Conservation (phyloP, 2,888 invertebrate species). For the Cataglyphis livida region DNA sequence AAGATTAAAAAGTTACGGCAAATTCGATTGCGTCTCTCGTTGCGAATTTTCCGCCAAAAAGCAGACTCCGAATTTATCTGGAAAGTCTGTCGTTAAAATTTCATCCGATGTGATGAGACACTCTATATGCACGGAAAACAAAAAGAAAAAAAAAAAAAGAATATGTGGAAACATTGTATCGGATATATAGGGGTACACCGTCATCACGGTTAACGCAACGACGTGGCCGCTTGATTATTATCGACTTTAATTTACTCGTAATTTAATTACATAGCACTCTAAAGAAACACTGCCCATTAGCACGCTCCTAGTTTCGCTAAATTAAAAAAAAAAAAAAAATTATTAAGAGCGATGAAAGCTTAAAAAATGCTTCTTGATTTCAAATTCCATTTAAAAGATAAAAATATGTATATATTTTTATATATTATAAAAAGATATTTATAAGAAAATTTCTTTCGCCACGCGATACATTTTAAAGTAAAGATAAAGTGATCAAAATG, state of each 20-base stretch:
- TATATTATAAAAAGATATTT: neutral
- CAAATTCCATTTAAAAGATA: neutral
- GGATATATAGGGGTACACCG: neutral
- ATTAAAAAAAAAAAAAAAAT: neutral
- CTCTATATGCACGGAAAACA: constrained; percentile 4
- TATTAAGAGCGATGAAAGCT: neutral
- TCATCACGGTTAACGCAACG: neutral
- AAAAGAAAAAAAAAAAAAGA: constrained; percentile 9
- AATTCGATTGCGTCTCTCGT: neutral
- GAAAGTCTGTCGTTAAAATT: constrained; percentile 10
- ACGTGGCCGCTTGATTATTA: constrained; percentile 15
- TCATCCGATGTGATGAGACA: constrained; percentile 13
- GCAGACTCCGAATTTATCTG: neutral
- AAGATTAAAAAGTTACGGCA: neutral
- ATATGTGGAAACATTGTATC: neutral
- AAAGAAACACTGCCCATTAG: neutral
- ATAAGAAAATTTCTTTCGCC: neutral
- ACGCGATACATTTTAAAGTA: neutral
- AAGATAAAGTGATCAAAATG: neutral
- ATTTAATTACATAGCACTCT: neutral
- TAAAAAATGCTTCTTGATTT: neutral
- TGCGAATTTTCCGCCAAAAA: neutral
- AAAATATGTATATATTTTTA: neutral
- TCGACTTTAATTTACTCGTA: constrained; percentile 10
- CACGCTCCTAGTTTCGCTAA: neutral